Percentiles rank a stretch among this genome's conserved stretches.
Conservation (phyloP, 2,797 vertebrate species). For the Morus bassanus region DNA sequence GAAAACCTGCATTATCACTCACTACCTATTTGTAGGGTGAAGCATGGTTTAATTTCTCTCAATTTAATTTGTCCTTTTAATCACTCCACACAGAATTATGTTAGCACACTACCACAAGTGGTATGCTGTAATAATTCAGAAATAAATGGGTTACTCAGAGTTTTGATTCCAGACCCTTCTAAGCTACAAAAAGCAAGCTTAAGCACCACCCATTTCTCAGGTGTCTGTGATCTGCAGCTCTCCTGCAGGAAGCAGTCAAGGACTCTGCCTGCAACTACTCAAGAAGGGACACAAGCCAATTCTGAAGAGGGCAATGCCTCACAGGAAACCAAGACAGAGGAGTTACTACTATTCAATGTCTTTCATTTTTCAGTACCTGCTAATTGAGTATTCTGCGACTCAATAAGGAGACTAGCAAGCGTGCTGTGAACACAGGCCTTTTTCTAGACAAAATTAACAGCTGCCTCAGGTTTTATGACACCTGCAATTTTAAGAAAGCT, state of each 20-base stretch:
- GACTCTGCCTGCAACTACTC: background rate
- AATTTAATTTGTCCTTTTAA: background rate
- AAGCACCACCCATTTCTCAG: background rate
- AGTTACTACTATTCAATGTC: background rate
- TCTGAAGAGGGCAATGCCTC: background rate
- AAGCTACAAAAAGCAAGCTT: background rate
- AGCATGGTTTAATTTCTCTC: background rate
- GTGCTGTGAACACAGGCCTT: background rate
- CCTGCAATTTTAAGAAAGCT: background rate
- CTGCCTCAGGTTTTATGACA: background rate
- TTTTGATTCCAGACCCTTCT: background rate
- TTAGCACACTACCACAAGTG: background rate
- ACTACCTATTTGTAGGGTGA: background rate
- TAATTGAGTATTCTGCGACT: background rate
- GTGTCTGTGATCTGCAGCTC: background rate
- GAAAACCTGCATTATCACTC: background rate
- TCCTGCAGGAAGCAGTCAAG: background rate
- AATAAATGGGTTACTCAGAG: background rate
- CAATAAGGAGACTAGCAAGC: background rate
- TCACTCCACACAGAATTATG: background rate
- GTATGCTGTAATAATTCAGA: background rate
- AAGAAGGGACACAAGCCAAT: background rate
- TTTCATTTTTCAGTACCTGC: background rate
- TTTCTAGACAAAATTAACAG: background rate
- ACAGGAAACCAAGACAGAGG: background rate